Conservation (phyloP, 2,888 invertebrate genomes). For the Gari tellinella region DNA sequence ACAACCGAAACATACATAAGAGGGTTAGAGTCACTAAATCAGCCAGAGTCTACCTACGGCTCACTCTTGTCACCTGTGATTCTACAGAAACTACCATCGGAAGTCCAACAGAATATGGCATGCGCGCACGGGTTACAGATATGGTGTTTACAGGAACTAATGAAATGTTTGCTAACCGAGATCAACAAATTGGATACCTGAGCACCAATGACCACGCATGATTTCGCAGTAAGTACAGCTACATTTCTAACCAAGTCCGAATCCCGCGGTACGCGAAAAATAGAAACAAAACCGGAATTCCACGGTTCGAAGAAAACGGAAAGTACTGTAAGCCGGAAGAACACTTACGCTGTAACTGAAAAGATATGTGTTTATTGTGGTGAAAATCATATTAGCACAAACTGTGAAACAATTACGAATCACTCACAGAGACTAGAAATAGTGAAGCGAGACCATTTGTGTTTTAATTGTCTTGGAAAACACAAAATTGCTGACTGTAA, state of each 20-base stretch:
- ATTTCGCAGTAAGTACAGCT: no score
- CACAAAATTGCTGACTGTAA: conserved; percentile 17
- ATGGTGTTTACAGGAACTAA: no score
- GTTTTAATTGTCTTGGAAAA: conserved; percentile 33
- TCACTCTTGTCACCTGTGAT: conserved; percentile 2
- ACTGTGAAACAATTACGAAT: conserved; percentile 7
- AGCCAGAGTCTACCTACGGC: conserved; percentile 24
- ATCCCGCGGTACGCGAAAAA: no score
- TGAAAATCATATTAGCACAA: neutral
- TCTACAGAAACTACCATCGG: conserved; percentile 27
- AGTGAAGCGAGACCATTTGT: conserved; percentile 11
- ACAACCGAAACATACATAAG: conserved; percentile 34
- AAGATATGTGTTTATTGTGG: conserved; percentile 12
- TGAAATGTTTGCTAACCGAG: no score
- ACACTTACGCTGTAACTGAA: neutral
- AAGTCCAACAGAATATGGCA: conserved; percentile 18
- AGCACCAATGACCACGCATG: no score
- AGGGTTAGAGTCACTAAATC: conserved; percentile 35
- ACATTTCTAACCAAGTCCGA: no score
- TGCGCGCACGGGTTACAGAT: no score
- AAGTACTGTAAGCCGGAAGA: conserved; percentile 1
- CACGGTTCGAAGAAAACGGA: neutral
- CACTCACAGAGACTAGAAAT: conserved; percentile 7
- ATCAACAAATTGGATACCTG: no score
- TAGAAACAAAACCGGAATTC: no score